Evolutionary conservation across 2,113 vertebrate genomes (phyloP).

Genomic region (Bettongia penicillata): DNA sequence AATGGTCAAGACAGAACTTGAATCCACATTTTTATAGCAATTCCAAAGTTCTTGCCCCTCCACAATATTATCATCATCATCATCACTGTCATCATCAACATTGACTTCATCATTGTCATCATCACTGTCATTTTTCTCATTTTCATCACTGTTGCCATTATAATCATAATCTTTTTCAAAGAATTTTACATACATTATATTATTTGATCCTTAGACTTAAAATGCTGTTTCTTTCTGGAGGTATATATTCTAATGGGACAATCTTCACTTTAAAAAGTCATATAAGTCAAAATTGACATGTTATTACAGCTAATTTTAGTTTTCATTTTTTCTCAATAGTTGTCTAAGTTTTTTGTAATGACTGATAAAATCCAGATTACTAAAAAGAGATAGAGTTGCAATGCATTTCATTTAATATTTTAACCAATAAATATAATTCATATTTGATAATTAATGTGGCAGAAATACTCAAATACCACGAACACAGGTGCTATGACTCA

Average conservation of each 20-base stretch:
- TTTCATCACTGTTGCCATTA: not conserved
- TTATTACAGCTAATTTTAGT: not conserved
- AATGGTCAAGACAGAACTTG: not conserved
- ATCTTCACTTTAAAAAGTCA: not conserved
- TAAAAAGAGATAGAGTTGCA: not conserved
- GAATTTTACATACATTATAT: not conserved
- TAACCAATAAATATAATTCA: constrained; percentile 41
- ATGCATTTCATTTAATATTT: constrained; percentile 2
- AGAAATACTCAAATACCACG: constrained; percentile 36
- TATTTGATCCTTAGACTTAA: not conserved
- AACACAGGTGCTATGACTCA: constrained; percentile 45
- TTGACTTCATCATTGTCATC: not conserved
- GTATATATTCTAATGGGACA: not conserved
- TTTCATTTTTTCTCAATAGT: not conserved
- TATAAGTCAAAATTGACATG: not conserved
- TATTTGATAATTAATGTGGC: constrained; percentile 38
- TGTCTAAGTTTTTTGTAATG: not conserved
- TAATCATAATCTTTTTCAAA: not conserved
- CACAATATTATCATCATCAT: not conserved
- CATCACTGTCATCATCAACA: not conserved
- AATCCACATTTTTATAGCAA: not conserved
- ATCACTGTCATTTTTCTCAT: not conserved
- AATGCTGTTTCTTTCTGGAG: not conserved
- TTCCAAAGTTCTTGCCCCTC: not conserved
- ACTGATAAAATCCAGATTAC: not conserved